Percentiles rank a stretch among this genome's conserved stretches.
Conservation (phyloP, 2,888 invertebrate species). For the Chrysolina americana region DNA sequence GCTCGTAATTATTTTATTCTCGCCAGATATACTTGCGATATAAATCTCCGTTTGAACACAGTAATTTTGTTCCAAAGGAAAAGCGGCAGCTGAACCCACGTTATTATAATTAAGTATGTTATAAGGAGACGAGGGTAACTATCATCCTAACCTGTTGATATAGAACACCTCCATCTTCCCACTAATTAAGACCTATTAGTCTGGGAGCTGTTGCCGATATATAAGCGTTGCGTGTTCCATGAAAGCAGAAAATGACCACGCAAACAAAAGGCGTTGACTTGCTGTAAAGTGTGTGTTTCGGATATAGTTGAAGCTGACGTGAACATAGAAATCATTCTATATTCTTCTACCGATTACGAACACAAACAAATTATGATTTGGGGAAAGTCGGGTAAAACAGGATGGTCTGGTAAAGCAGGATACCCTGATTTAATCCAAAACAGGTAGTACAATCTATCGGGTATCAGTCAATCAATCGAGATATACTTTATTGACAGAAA, state of each 20-base stretch:
- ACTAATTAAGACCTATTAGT: constrained; percentile 16
- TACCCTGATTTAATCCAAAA: too few species aligned
- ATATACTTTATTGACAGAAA: too few species aligned
- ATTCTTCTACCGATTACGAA: too few species aligned
- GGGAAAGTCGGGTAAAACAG: too few species aligned
- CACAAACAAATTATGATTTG: too few species aligned
- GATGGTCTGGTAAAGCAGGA: too few species aligned
- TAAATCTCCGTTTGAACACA: constrained; percentile 6
- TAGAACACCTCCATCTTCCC: constrained; percentile 1
- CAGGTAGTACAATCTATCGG: too few species aligned
- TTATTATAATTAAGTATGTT: constrained; percentile 11
- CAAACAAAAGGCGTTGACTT: background rate
- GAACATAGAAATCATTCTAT: too few species aligned
- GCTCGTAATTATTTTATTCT: background rate
- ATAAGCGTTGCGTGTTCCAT: background rate
- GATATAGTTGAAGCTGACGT: background rate
- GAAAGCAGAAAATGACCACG: background rate
- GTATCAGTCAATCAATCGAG: too few species aligned
- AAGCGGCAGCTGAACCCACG: background rate
- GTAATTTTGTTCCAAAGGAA: constrained; percentile 7
- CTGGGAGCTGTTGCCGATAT: background rate
- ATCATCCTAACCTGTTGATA: constrained; percentile 17
- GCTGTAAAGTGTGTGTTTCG: background rate
- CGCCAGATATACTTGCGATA: background rate
- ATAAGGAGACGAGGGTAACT: constrained; percentile 19